These are phyloP conservation scores for Homarus gammarus DNA, from an alignment of 2,888 invertebrate species.

Conservation along the genomic window DNA sequence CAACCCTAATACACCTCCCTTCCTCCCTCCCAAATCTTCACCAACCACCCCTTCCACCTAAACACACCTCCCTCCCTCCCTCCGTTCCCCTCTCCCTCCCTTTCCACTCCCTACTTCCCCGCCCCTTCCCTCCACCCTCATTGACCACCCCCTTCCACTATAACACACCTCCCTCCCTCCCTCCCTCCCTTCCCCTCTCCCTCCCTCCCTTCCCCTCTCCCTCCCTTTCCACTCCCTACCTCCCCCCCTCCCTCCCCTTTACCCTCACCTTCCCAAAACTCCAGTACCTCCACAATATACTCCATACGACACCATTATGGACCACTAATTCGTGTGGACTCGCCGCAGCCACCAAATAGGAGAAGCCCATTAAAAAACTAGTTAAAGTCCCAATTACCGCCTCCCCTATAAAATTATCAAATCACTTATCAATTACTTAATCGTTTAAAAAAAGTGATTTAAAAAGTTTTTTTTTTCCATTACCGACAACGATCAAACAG, in stretches of 20 bases:
- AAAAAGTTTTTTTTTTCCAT: slow-evolving; percentile 41
- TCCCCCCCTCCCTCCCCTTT: not conserved
- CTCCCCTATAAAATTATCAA: slow-evolving; percentile 42
- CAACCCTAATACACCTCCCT: not conserved
- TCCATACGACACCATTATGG: not conserved
- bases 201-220: not conserved
- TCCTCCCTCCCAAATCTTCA: not conserved
- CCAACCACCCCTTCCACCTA: not conserved
- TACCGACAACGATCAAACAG: slow-evolving; percentile 14
- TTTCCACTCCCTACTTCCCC: not conserved
- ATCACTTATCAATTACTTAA: slow-evolving; percentile 44
- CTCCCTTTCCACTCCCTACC: not conserved
- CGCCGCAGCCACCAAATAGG: not conserved
- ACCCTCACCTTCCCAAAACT: not conserved
- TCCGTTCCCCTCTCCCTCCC: not conserved
- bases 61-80: no score
- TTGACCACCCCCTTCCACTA: not conserved
- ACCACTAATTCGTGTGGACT: not conserved
- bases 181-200: not conserved
- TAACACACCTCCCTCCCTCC: not conserved
- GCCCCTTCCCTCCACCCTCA: not conserved
- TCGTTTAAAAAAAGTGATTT: slow-evolving; percentile 35
- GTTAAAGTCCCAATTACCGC: slow-evolving; percentile 50
- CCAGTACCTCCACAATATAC: not conserved
- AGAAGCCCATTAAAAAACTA: slow-evolving; percentile 40